Base-by-base conservation (phyloP, 2,113 vertebrate genomes). In the Phodopus roborovskii region DNA sequence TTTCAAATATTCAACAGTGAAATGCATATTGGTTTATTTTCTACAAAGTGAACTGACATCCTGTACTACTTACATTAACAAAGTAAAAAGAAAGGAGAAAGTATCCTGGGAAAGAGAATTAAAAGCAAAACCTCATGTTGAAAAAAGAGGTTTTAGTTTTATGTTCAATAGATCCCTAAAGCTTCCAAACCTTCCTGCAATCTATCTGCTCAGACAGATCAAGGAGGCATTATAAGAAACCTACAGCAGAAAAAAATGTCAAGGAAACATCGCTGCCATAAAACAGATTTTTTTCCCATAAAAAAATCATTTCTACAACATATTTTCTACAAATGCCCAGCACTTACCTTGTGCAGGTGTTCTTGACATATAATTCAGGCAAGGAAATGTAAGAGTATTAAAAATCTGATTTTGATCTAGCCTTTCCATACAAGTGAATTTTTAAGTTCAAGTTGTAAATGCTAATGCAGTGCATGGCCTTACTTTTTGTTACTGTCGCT, bases 211-310 rank as follows among this genome's bases (percentile, higher is more conserved):
- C 68, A 97, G 95, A 95, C 94, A 97, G 60, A 97, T 96, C 87
- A 71, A 79, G 91, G 97, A 98, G 82, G 1, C 94, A 90, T 97
- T 98, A 88, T 87, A 83, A 97, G 42, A 98, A 97, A 97, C 48
- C 11, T 81, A 95, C 39, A 98, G 50, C 36, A 98, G 89, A 97
- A 97, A 97, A 98, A 97, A 96, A 60, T 58, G 91, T 97, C 95
- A 96, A 86, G 92, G 70, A 94, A 2, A 5, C 64, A 92, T 95
- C 70, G 90, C 17, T 91, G 91, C 92, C 96, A 94, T 94, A 97
- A 97, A 97, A 97, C 36, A 97, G 68, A 94, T 68, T 92, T 97
- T 94, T 94, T 94, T 84, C 64, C 83, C 19, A 7, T 71, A 20
- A 77, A 91, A 62, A 96, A 94, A 96, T 92, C 7, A 0, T 91